These are phyloP conservation scores for Sepiola atlantica DNA, from an alignment of 2,888 invertebrate genomes.

Conservation along the genomic window DNA sequence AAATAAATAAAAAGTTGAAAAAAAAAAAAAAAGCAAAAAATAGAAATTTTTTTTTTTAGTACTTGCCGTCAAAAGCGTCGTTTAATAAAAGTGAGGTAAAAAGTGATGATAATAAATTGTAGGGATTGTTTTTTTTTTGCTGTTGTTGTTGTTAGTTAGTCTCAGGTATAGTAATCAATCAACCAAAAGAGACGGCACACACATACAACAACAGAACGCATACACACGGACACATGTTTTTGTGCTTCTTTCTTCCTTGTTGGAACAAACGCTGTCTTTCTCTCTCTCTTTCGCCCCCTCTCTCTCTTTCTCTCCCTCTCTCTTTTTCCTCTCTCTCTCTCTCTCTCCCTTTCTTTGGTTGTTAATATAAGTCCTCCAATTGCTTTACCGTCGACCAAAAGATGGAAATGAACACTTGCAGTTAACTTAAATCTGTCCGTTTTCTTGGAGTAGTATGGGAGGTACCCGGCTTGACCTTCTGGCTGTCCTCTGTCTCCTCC, in stretches of 20 bases:
- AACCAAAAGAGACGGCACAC: neutral
- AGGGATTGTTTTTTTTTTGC: neutral
- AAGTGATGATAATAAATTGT: neutral
- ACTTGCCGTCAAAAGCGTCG: neutral
- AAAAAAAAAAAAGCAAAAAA: neutral
- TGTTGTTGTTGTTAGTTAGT: no score
- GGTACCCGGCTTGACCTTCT: conserved; percentile 42
- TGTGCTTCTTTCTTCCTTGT: no score
- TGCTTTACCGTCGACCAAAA: neutral
- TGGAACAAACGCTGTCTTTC: no score
- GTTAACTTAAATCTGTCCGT: neutral
- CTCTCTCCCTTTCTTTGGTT: neutral
- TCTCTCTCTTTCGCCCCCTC: neutral
- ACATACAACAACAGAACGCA: neutral
- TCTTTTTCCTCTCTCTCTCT: neutral
- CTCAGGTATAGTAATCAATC: neutral
- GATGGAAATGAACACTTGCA: neutral
- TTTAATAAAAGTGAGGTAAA: neutral
- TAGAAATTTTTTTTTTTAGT: neutral
- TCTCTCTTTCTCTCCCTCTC: neutral
- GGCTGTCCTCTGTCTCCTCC: conserved; percentile 40
- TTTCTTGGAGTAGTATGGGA: conserved; percentile 32
- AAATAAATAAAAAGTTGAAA: neutral
- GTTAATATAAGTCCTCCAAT: neutral
- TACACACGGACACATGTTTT: neutral